Evolutionary conservation across 2,888 invertebrate species (phyloP), one percentile per base, ranked within the genome.

Genomic region (Morinoia aosen): DNA sequence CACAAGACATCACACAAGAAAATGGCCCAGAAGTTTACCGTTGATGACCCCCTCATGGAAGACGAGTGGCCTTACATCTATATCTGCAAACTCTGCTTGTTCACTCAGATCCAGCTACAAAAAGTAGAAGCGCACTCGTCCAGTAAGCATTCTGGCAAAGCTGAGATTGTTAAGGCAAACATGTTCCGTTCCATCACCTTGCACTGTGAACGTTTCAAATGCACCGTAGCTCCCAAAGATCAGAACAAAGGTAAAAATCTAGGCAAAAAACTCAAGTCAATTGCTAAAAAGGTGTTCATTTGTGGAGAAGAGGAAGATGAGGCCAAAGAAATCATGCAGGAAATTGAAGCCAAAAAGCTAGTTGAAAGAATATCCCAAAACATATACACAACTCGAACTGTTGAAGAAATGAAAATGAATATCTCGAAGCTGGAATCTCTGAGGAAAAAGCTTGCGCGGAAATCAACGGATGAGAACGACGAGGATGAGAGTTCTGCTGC

Each of bases 11-110:
- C 58, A 64, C 96, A 96, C 40, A n/a, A 56, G 7, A 58, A 58
- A n/a, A 95, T 95, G 48, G 25, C 93, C 58, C 57, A 95, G 58
- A 95, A 95, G 33, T 95, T 96, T 40, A 95, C 57, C 25, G 48
- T 91, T 57, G 91, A 93, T 25, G 91, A 95, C 40, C 88, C 96
- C 95, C 91, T 95, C 39, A 58, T 95, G 58, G 96, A 96, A 88
- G 95, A 96, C 95, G 95, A 95, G 25, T 96, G 96, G 96, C 95
- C 95, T 11, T 96, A 96, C 58, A 96, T 96, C 48, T 95, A 96
- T 95, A 96, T 96, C 16, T 96, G 96, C 76, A 96, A 96, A 95
- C 33, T 95, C 14, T 96, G 96, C 91, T 95, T 96, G 88, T 96
- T 96, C 95, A 96, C 96, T 7, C 95, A 96, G 64, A 96, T 96